A percentile compares a stretch with the other conserved stretches of the same genome.
Evolutionary conservation across 1,140 invertebrate genomes (phyloP).

Genomic region (Andrena cerasifolii): DNA sequence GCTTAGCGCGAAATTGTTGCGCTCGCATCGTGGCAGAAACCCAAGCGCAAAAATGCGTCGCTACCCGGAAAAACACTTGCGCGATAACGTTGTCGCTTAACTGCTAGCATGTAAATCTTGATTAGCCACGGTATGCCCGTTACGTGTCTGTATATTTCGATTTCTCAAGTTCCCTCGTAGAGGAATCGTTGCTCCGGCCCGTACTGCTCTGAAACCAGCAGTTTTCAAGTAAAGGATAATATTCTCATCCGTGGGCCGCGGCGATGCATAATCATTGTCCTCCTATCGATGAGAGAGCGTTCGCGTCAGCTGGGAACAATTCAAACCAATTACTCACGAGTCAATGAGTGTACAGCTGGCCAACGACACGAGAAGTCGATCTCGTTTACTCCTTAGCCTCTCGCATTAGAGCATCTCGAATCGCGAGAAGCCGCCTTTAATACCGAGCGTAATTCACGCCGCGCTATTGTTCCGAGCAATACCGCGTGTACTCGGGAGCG

Average conservation of each 20-base stretch:
- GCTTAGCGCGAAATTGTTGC: background rate
- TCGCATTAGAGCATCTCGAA: slow-evolving; percentile 7
- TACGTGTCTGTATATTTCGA: too few relatives aligned
- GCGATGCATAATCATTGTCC: background rate
- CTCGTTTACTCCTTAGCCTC: background rate
- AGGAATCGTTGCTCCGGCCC: too few relatives aligned
- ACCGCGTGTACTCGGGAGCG: too few relatives aligned
- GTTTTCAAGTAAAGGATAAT: background rate
- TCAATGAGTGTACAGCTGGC: slow-evolving; percentile 16
- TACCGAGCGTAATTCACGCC: background rate
- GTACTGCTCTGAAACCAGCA: too few relatives aligned
- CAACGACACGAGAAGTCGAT: background rate
- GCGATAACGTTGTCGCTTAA: background rate
- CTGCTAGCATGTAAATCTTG: slow-evolving; percentile 8
- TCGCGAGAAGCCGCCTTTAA: background rate
- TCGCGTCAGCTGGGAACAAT: slow-evolving; percentile 33
- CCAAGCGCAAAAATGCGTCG: background rate
- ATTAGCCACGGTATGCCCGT: background rate
- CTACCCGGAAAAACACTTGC: too few relatives aligned
- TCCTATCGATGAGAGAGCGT: slow-evolving; percentile 17
- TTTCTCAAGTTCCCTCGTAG: too few relatives aligned
- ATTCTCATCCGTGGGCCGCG: background rate
- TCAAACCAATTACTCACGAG: slow-evolving; percentile 35
- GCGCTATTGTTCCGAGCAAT: background rate
- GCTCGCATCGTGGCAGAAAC: background rate